Evolutionary conservation across 1,140 invertebrate genomes (phyloP), one percentile per base, ranked within the genome.

Genomic region (Zaprionus vittiger): DNA sequence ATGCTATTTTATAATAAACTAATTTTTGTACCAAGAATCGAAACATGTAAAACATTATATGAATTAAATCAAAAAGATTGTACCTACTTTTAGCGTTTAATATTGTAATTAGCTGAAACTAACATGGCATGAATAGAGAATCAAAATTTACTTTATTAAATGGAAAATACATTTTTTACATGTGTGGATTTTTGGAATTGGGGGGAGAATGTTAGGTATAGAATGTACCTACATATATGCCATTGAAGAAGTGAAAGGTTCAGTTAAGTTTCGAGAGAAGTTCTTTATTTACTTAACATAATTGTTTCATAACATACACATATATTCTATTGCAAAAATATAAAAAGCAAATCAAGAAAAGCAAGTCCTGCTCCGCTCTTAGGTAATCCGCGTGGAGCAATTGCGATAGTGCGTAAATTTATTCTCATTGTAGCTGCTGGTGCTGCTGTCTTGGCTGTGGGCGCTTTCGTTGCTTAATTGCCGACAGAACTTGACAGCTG

Each of bases 301-400:
- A 17, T 60, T 4, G 3, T 62, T 26, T 34, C 12, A 52, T n/a
- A 64, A 64, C 6, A 52, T 22, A 7, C n/a, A 4, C 15, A 22
- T 20, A 52, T 52, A 22, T 12, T 9, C 9, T 24, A 12, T 31
- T 26, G 11, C 11, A 56, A 56, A 26, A 26, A 37, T 59, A 49
- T 4, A 15, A 38, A 41, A 68, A 31, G 24, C 17, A 55, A 24
- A 70, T 49, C 17, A 5, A 26, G 38, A 31, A 44, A 26, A 55
- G 41, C 9, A 47, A 47, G n/a, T 15, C 14, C 47, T 37, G 31
- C 26, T 7, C n/a, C 20, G 34, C 31, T 49, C 28, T 91, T 44
- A 92, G 14, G 82, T 90, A 57, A 92, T 86, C 22, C 91, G 78
- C 2, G 91, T 92, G n/a, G 91, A 80, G 73, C 91, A 92, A 59